phyloP scores from a whole-genome alignment of 2,888 invertebrate species.

The Choristoneura rosaceana region DNA sequence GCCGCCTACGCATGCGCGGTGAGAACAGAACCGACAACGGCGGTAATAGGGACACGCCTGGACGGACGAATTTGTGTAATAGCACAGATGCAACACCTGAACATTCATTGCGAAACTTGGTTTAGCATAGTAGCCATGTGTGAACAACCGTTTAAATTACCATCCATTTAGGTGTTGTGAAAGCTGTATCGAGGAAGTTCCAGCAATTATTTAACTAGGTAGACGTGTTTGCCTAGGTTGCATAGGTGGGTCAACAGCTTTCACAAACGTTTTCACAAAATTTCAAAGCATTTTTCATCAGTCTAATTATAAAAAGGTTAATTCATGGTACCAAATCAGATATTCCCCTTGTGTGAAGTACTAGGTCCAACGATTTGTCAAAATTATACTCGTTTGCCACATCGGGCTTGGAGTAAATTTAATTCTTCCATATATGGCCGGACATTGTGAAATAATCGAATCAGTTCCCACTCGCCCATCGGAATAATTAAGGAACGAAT shows the following conservation, averaged over 20 bases:
- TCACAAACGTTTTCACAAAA: background rate
- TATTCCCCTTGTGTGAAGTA: background rate
- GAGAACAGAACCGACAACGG: slow-evolving; percentile 45
- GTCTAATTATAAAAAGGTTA: background rate
- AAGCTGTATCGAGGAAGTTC: slow-evolving; percentile 16
- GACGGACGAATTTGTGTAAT: slow-evolving; percentile 50
- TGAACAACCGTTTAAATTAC: slow-evolving; percentile 39
- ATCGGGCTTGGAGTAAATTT: slow-evolving; percentile 23
- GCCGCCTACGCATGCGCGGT: slow-evolving; percentile 44
- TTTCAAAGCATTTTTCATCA: background rate
- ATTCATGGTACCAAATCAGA: background rate
- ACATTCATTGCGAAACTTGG: slow-evolving; percentile 52
- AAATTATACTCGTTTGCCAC: slow-evolving; percentile 21
- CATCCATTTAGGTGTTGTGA: slow-evolving; percentile 31
- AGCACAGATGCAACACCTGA: slow-evolving; percentile 51
- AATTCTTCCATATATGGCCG: slow-evolving; percentile 25
- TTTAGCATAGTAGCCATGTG: slow-evolving; percentile 37
- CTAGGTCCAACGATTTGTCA: slow-evolving; percentile 23
- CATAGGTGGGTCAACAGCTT: slow-evolving; percentile 23
- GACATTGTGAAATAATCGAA: slow-evolving; percentile 21
- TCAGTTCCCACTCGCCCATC: slow-evolving; percentile 9
- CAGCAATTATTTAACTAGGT: slow-evolving; percentile 29
- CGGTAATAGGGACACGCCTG: slow-evolving; percentile 53
- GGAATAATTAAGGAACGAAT: slow-evolving; percentile 33
- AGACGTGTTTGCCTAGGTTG: slow-evolving; percentile 16